Percentiles rank a stretch among this genome's conserved stretches.
phyloP scores from a whole-genome alignment of 1,140 invertebrate genomes.

The Odontomachus brunneus region DNA sequence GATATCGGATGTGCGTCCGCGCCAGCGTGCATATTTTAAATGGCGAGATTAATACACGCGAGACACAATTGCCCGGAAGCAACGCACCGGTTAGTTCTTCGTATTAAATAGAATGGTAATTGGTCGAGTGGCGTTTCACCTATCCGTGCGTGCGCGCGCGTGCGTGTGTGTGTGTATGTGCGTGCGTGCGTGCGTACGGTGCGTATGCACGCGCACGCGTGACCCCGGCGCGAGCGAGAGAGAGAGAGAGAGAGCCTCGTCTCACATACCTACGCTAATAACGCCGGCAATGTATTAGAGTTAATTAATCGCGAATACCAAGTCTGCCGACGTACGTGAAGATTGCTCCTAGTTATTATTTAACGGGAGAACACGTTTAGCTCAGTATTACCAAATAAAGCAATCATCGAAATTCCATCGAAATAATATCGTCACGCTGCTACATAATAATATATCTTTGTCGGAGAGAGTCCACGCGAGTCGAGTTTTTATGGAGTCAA shows the following conservation, averaged over 20 bases:
- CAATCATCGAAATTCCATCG: neutral
- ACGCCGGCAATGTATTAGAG: slow-evolving; percentile 51
- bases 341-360: slow-evolving; percentile 53
- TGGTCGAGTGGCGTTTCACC: slow-evolving; percentile 62
- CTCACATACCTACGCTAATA: slow-evolving; percentile 45
- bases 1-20: neutral
- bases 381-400: neutral
- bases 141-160: slow-evolving; percentile 41
- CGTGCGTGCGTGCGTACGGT: neutral
- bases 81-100: slow-evolving; percentile 51
- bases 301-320: slow-evolving; percentile 64
- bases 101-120: slow-evolving; percentile 62
- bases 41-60: slow-evolving; percentile 49
- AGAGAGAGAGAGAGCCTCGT: slow-evolving; percentile 4
- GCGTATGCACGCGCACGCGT: neutral
- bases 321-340: slow-evolving; percentile 41
- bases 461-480: no score
- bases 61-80: slow-evolving; percentile 52
- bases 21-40: slow-evolving; percentile 40
- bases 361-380: slow-evolving; percentile 20
- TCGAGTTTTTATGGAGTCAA: no score
- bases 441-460: no score
- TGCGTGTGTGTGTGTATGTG: slow-evolving; percentile 12
- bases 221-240: neutral
- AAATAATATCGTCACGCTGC: neutral